These are phyloP conservation scores for Psix sp. DNA, from an alignment of 1,140 invertebrate species.

Conservation along the genomic window DNA sequence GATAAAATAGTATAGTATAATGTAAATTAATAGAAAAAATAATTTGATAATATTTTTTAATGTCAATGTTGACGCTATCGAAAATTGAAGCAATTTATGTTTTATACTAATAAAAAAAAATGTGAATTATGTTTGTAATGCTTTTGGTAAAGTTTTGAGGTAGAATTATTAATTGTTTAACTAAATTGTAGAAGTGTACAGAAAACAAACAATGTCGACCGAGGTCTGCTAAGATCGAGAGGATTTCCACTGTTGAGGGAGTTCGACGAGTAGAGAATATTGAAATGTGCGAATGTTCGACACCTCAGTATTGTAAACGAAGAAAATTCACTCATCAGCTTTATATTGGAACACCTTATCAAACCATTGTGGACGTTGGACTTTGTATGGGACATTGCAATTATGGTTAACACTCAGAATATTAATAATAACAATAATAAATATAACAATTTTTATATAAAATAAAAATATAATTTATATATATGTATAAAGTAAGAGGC, in stretches of 20 bases:
- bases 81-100: too few species aligned
- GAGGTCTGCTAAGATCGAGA: constrained; percentile 69
- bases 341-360: constrained; percentile 76
- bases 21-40: constrained; percentile 1
- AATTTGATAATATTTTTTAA: background rate
- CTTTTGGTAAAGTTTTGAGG: too few species aligned
- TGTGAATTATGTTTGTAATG: too few species aligned
- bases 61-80: too few species aligned
- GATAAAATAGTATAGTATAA: too few species aligned
- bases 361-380: constrained; percentile 75
- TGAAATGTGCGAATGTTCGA: constrained; percentile 75
- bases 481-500: too few species aligned
- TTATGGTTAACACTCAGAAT: constrained; percentile 66
- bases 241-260: constrained; percentile 75
- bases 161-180: too few species aligned
- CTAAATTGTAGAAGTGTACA: constrained; percentile 69
- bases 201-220: constrained; percentile 69
- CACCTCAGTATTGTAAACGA: constrained; percentile 69
- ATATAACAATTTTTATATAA: too few species aligned
- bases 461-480: too few species aligned
- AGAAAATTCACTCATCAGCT: constrained; percentile 71
- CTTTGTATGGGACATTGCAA: constrained; percentile 74
- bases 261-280: constrained; percentile 72
- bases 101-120: too few species aligned
- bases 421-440: too few species aligned